phyloP scores from a whole-genome alignment of 2,888 invertebrate genomes.

The Epinotia brunnichana region DNA sequence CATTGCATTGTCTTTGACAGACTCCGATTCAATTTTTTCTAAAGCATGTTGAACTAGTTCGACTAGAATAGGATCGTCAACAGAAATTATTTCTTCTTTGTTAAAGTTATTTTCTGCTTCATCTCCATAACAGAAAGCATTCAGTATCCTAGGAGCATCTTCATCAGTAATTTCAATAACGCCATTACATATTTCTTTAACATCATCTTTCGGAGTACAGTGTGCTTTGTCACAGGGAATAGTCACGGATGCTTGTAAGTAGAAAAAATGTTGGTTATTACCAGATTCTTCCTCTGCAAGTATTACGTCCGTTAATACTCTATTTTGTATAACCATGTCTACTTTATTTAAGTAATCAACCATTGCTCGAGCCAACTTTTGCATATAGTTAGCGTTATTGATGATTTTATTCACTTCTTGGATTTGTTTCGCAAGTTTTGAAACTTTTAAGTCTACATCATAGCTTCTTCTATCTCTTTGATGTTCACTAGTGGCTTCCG shows the following conservation, averaged over 20 bases:
- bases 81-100: slow-evolving; percentile 53
- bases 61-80: slow-evolving; percentile 62
- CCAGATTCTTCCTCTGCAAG: slow-evolving; percentile 69
- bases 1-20: slow-evolving; percentile 56
- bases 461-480: slow-evolving; percentile 65
- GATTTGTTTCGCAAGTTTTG: slow-evolving; percentile 61
- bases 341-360: slow-evolving; percentile 70
- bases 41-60: slow-evolving; percentile 58
- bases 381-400: slow-evolving; percentile 62
- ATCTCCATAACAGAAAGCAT: slow-evolving; percentile 77
- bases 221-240: slow-evolving; percentile 63
- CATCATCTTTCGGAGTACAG: slow-evolving; percentile 62
- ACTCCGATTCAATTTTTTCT: slow-evolving; percentile 65
- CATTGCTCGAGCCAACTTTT: slow-evolving; percentile 61
- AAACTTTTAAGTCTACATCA: slow-evolving; percentile 60
- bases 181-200: slow-evolving; percentile 81
- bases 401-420: slow-evolving; percentile 63
- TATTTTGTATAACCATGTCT: slow-evolving; percentile 62
- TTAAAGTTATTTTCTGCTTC: slow-evolving; percentile 49
- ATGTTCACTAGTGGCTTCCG: slow-evolving; percentile 47
- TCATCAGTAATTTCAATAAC: slow-evolving; percentile 73
- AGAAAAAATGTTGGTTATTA: slow-evolving; percentile 61
- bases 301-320: slow-evolving; percentile 62
- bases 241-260: slow-evolving; percentile 63
- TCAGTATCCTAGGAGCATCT: slow-evolving; percentile 73